phyloP scores from a whole-genome alignment of 1,140 invertebrate species.

The Listronotus bonariensis region DNA sequence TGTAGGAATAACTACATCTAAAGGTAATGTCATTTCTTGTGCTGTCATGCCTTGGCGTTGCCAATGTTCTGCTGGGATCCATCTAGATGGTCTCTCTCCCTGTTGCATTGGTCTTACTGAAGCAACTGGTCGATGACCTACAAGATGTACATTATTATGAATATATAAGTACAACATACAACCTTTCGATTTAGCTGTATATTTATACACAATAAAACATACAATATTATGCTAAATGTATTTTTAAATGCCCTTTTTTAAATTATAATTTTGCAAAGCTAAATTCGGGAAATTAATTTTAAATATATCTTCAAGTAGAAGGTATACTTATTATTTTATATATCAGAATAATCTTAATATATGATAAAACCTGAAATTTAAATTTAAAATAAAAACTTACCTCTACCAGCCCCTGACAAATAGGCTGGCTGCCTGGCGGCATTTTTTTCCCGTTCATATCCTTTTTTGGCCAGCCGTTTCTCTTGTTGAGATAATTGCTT shows the following conservation, averaged over 20 bases:
- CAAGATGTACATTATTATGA: no score
- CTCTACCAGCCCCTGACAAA: constrained; percentile 61
- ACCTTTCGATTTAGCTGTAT: background rate
- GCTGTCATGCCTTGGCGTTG: constrained; percentile 91
- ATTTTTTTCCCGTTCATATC: constrained; percentile 94
- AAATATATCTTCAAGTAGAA: no score
- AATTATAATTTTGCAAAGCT: no score
- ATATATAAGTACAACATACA: constrained; percentile 8
- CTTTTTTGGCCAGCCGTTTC: constrained; percentile 88
- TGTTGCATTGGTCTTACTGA: constrained; percentile 62
- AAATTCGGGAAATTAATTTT: no score
- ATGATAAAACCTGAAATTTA: no score
- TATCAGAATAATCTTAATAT: no score
- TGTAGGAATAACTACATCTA: constrained; percentile 93
- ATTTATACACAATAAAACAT: no score
- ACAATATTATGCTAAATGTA: no score
- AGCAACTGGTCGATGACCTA: constrained; percentile 60
- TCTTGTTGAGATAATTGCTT: constrained; percentile 94
- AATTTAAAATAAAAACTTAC: constrained; percentile 23
- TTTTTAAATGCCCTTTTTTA: no score
- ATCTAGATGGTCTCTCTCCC: constrained; percentile 52
- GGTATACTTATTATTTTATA: no score
- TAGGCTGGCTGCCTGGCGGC: constrained; percentile 71
- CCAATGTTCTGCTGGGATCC: constrained; percentile 88
- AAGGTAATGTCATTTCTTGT: constrained; percentile 89